Base-by-base conservation (phyloP, 2,113 vertebrate genomes). In the Nannobrachium achirus region DNA sequence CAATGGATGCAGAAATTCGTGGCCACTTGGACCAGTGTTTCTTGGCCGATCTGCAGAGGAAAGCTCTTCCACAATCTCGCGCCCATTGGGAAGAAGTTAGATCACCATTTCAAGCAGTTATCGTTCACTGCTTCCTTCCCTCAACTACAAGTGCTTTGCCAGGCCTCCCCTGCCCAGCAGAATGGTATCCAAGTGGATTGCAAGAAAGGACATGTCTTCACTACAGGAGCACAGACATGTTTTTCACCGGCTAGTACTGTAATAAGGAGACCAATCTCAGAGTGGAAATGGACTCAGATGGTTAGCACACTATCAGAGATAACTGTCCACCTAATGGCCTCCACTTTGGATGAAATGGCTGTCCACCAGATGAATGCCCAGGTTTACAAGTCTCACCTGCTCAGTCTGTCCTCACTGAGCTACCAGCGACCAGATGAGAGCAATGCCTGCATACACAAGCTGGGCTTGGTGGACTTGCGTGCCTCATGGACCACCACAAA, bases 1-100 rank as follows among this genome's bases (percentile, higher is more conserved):
- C 97, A 97, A 62, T 99, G 98, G 98, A 99, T 99, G 97, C 98
- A 99, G 81, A 99, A 99, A 88, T 99, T 99, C 69, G 98, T 95
- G 96, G 97, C 98, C 71, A 99, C 96, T 0, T 98, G 97, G 97
- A 98, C 95, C 63, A 94, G 94, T 0, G 94, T 98, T 51, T 98
- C 96, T 0, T 93, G 96, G 10, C 97, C 98, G 15, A 97, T 99
- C 85, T 98, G 98, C 86, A 93, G 97, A 33, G 98, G 97, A 57
- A 97, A 96, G 74, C 96, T 99, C 76, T 98, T 99, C 75, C 93
- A 94, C 81, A 98, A 96, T 87, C 87, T 98, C 85, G 94, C 81
- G 71, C 97, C 96, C 1, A 80, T 91, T 65, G 97, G 96, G 76
- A 98, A 94, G 88, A 99, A 99, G 90, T 93, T 99, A 56, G 95